phyloP scores from a whole-genome alignment of 2,113 vertebrate species.

The Spilogale gracilis region DNA sequence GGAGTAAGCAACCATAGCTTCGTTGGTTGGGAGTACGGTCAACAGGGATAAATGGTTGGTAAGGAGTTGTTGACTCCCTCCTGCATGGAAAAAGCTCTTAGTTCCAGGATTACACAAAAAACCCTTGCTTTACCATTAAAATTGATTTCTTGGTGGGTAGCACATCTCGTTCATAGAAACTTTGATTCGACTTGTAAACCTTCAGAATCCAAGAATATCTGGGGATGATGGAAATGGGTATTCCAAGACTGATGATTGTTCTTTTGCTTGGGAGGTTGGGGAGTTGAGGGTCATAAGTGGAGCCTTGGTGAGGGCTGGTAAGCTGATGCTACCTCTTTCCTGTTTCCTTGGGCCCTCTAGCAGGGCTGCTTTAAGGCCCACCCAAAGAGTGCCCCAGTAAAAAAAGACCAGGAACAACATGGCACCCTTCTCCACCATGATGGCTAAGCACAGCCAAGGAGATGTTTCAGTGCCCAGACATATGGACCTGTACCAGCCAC shows the following conservation, averaged over 20 bases:
- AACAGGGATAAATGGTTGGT: not conserved
- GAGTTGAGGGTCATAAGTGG: not conserved
- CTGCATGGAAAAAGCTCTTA: not conserved
- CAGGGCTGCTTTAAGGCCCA: not conserved
- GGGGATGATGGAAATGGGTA: not conserved
- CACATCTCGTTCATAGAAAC: not conserved
- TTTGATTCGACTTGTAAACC: not conserved
- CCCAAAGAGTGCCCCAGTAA: rapidly evolving
- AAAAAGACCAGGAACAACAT: not conserved
- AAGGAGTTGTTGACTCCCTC: not conserved
- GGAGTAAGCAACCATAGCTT: not conserved
- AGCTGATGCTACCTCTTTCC: not conserved
- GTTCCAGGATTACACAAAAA: not conserved
- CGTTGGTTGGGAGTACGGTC: not conserved
- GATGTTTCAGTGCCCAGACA: not conserved
- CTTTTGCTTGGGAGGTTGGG: not conserved
- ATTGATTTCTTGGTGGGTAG: not conserved
- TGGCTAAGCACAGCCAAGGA: not conserved
- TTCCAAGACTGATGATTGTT: not conserved
- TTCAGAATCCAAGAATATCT: not conserved
- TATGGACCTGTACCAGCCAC: too few relatives aligned
- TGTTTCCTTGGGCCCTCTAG: not conserved
- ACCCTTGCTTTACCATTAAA: rapidly evolving
- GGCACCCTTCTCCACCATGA: not conserved
- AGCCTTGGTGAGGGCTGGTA: not conserved